Evolutionary conservation across 1,140 invertebrate genomes (phyloP), one percentile per base, ranked within the genome.

Genomic region (Caenorhabditis remanei): DNA sequence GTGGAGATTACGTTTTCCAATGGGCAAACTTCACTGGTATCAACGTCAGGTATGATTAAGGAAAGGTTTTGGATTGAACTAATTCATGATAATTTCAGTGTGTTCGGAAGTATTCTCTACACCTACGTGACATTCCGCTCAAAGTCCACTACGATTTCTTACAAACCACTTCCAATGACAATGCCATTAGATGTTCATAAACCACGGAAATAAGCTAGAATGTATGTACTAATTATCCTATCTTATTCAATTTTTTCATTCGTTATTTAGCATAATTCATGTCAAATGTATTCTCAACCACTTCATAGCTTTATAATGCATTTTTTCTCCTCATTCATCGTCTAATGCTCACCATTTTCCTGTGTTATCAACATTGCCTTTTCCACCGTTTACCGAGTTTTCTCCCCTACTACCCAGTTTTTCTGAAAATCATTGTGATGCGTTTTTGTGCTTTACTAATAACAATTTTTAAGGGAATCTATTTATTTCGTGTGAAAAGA

Each of bases 1-100:
- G 97, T 65, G 97, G 97, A 16, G 98, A 99, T 93, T 99, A 99
- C 93, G 95, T 98, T 71, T 99, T 98, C 93, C 96, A 96, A 4
- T 95, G 95, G 94, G 93, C 96, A 40, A 99, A 99, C 93, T 99
- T 99, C 94, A 94, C 97, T 88, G 98, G 98, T 14, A 94, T 98
- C 46, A 98, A 98, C 93, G 95, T 98, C 83, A 88, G 87, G 87
- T 88, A 67, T n/a, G 11, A 11, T 82, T 16, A 56, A 32, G 32
- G 32, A 32, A 32, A 32, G 32, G 32, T 32, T 0, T 32, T 32
- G 32, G 32, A 32, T 32, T 32, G 32, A 56, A 41, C 5, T 2
- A 46, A 48, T n/a, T 53, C 65, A 16, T 16, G 8, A 19, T 55
- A 21, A 67, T 71, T 84, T 56, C 65, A 92, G 91, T 86, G 91